phyloP scores from a whole-genome alignment of 2,888 invertebrate species.

The Tuta absoluta region DNA sequence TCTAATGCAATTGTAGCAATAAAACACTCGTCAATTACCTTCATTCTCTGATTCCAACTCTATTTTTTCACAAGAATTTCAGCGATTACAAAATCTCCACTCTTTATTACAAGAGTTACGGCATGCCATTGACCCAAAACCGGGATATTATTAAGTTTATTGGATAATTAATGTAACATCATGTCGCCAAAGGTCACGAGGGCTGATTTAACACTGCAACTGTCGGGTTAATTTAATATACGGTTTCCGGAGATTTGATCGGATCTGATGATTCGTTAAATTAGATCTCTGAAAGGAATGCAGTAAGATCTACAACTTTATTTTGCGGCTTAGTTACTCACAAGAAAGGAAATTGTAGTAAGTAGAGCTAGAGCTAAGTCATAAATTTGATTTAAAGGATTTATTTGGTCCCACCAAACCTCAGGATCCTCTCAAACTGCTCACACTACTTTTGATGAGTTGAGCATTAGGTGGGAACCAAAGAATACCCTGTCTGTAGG shows the following conservation, averaged over 20 bases:
- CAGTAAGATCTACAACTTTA: too few species aligned
- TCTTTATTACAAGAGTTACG: conserved; percentile 51
- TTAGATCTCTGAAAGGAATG: background rate
- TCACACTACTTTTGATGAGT: too few species aligned
- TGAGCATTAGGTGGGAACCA: too few species aligned
- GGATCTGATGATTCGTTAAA: background rate
- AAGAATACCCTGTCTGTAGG: too few species aligned
- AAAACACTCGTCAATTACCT: background rate
- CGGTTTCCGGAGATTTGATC: background rate
- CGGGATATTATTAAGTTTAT: conserved; percentile 46
- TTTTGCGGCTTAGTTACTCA: too few species aligned
- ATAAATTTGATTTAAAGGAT: too few species aligned
- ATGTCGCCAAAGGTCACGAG: conserved; percentile 26
- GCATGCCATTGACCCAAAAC: conserved; percentile 65
- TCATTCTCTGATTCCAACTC: background rate
- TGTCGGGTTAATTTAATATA: background rate
- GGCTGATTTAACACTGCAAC: conserved; percentile 8
- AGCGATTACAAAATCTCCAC: conserved; percentile 49
- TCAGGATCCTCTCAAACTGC: too few species aligned
- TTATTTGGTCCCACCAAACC: too few species aligned
- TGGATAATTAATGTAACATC: conserved; percentile 38
- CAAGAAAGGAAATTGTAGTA: too few species aligned
- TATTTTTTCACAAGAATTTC: conserved; percentile 18
- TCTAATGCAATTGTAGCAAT: too few species aligned
- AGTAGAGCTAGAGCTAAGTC: too few species aligned